Conservation (phyloP, 2,113 vertebrate species). For the Cichladusa arquata region DNA sequence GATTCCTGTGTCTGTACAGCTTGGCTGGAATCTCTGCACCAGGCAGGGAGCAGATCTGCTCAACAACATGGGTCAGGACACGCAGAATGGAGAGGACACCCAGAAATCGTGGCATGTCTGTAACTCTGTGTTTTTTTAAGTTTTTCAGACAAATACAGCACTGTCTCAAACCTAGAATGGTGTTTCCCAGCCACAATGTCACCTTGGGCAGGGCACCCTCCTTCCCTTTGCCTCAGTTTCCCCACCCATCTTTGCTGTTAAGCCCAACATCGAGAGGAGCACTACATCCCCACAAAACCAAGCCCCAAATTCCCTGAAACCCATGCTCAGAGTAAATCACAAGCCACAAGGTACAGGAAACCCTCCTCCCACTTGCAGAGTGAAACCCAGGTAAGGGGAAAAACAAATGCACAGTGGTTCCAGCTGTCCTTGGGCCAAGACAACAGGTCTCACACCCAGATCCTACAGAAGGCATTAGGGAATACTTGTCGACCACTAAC, state of each 20-base stretch:
- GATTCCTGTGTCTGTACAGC: background rate
- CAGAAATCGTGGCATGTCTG: rapidly evolving
- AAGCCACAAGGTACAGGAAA: conserved; percentile 30
- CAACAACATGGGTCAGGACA: background rate
- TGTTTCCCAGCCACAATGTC: background rate
- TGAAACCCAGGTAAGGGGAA: background rate
- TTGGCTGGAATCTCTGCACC: background rate
- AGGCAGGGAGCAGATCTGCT: background rate
- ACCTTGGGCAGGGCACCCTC: background rate
- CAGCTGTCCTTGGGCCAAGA: conserved; percentile 17
- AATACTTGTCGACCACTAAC: background rate
- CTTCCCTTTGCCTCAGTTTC: background rate
- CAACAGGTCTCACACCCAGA: background rate
- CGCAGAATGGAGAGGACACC: background rate
- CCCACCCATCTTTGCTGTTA: background rate
- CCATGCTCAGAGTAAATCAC: background rate
- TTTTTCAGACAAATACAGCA: background rate
- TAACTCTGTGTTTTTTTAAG: rapidly evolving
- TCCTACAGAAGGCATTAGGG: background rate
- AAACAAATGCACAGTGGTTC: background rate
- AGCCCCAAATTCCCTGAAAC: background rate
- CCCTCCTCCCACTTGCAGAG: conserved; percentile 3
- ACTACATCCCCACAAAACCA: background rate
- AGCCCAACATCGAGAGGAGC: background rate
- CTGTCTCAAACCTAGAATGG: background rate